Conservation (phyloP, 2,797 vertebrate species). For the Scleropages formosus region DNA sequence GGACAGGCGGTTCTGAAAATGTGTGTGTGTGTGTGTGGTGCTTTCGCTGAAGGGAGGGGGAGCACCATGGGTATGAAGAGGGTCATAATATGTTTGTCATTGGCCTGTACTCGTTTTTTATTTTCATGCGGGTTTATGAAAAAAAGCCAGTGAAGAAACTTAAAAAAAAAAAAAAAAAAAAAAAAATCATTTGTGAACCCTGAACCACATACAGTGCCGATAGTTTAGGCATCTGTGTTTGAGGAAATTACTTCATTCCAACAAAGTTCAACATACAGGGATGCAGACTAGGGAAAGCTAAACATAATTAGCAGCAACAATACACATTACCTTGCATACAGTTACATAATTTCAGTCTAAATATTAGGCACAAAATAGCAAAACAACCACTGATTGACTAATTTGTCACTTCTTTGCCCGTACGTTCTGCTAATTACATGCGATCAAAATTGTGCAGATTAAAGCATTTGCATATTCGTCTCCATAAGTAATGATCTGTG, state of each 20-base stretch:
- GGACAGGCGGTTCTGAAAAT: too few species aligned
- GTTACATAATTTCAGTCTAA: slow-evolving; percentile 67
- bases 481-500: slow-evolving; percentile 11
- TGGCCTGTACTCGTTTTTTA: not conserved
- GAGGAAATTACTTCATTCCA: not conserved
- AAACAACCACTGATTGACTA: slow-evolving; percentile 66
- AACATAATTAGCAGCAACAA: slow-evolving; percentile 33
- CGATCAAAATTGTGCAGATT: slow-evolving; percentile 59
- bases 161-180: not conserved
- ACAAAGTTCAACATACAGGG: not conserved
- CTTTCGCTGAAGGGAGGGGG: not conserved
- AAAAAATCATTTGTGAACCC: not conserved
- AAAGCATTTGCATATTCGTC: slow-evolving; percentile 60
- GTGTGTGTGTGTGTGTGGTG: too few species aligned
- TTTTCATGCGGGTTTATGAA: slow-evolving; percentile 8
- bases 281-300: slow-evolving; percentile 28
- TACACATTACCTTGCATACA: slow-evolving; percentile 64
- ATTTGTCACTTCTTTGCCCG: slow-evolving; percentile 64
- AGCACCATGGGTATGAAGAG: not conserved
- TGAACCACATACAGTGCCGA: too few species aligned
- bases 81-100: slow-evolving; percentile 13
- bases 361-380: slow-evolving; percentile 61
- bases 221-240: not conserved
- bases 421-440: slow-evolving; percentile 56
- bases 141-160: not conserved